Evolutionary conservation across 1,140 invertebrate genomes (phyloP), one percentile per base, ranked within the genome.

Genomic region (Drosophila erecta): DNA sequence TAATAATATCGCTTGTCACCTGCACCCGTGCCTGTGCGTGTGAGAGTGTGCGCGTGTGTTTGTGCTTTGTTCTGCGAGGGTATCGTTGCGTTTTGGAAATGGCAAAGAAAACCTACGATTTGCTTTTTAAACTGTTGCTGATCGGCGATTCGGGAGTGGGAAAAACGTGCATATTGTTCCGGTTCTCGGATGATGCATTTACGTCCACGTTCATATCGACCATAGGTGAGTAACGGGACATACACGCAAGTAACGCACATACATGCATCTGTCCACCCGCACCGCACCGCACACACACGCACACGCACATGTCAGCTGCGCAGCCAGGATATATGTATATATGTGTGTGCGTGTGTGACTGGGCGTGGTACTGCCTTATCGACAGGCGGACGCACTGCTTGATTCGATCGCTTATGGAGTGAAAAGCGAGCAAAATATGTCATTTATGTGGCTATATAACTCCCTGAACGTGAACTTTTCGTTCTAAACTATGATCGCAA

Each of bases 61-160:
- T 56, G 83, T 60, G 74, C 74, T 76, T 76, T 76, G 71, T 76
- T 76, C 72, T 75, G 59, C 53, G 70, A 73, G 60, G 46, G 54
- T 49, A 70, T 75, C 62, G 64, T 49, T 49, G 54, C 58, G 91
- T 93, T 93, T 57, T 60, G 56, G 71, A 86, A 95, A 97, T 97
- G 96, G 96, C 96, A 93, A 97, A 97, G 94, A 98, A 98, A 94
- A 98, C 98, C 73, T 99, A 99, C 94, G 98, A 99, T 95, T 96
- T 98, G 92, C 95, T 99, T 90, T 99, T 99, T 93, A 99, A 99
- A 95, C 95, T 99, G 92, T 93, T 99, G 78, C 94, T 99, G 81
- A 99, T 99, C 93, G 98, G 98, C 62, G 98, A 99, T 94, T 98
- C 97, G 69, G 98, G 98, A 73, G 98, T 99, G 69, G 98, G 98